Evolutionary conservation across 1,140 invertebrate genomes (phyloP).

Genomic region (Bombus consobrinus): DNA sequence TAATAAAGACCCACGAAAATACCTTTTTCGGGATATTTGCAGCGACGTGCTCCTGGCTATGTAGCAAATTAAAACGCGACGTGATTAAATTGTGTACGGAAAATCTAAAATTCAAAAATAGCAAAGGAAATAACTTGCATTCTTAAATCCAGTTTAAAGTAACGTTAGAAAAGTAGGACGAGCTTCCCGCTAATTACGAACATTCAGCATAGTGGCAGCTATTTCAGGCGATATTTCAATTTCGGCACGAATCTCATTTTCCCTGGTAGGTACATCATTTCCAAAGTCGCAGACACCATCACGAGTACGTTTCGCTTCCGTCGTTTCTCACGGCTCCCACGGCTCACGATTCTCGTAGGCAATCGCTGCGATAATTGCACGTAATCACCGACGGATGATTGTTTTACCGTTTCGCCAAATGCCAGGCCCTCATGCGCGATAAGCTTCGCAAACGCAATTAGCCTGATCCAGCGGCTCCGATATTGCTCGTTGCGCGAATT

Average conservation of each 20-base stretch:
- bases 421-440: not conserved
- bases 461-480: not conserved
- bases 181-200: not conserved
- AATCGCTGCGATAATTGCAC: slow-evolving; percentile 25
- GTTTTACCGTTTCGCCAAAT: slow-evolving; percentile 28
- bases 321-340: not conserved
- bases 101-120: no score
- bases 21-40: no score
- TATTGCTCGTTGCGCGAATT: not conserved
- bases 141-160: no score
- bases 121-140: no score
- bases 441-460: slow-evolving; percentile 38
- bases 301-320: not conserved
- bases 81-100: no score
- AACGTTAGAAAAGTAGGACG: not conserved
- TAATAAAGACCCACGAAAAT: no score
- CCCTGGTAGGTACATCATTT: not conserved
- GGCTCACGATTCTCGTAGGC: not conserved
- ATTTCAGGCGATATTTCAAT: not conserved
- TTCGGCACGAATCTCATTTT: slow-evolving; percentile 11
- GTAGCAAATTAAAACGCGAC: no score
- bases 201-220: not conserved
- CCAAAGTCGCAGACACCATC: not conserved
- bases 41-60: no score
- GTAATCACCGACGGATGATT: slow-evolving; percentile 33